Evolutionary conservation across 2,888 invertebrate genomes (phyloP).

Genomic region (Ditylenchus weischeri): DNA sequence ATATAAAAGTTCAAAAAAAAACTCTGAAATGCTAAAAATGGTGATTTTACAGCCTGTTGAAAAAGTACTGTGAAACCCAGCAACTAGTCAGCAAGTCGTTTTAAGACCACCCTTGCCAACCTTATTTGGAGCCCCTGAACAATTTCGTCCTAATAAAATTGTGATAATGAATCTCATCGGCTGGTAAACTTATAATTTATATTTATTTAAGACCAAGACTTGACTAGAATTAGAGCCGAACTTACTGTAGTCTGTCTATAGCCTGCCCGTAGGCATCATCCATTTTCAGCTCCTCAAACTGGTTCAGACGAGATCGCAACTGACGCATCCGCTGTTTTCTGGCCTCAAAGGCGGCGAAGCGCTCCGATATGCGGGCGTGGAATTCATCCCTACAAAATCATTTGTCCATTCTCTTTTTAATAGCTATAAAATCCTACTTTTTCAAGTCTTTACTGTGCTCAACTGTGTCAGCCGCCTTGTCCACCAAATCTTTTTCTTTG

Average conservation of each 20-base stretch:
- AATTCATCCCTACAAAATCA: slow-evolving; percentile 33
- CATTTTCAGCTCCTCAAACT: slow-evolving; percentile 24
- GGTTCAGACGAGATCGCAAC: slow-evolving; percentile 36
- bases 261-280: slow-evolving; percentile 30
- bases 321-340: slow-evolving; percentile 42
- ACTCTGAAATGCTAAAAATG: too few species aligned
- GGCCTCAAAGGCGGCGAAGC: slow-evolving; percentile 46
- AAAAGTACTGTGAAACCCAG: too few species aligned
- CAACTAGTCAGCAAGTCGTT: too few species aligned
- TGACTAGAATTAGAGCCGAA: not conserved
- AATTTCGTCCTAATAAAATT: too few species aligned
- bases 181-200: not conserved
- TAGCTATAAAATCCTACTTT: not conserved
- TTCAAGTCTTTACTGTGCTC: too few species aligned
- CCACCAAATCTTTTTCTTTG: not conserved
- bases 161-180: too few species aligned
- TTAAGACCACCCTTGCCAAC: too few species aligned
- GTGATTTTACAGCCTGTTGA: too few species aligned
- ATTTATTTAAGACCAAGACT: not conserved
- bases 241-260: slow-evolving; percentile 30
- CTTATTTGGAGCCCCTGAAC: too few species aligned
- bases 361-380: slow-evolving; percentile 42
- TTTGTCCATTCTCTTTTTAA: too few species aligned
- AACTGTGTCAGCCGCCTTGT: not conserved
- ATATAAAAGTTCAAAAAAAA: too few species aligned